Evolutionary conservation across 2,888 invertebrate species (phyloP).

Genomic region (Meiosimyza decipiens): DNA sequence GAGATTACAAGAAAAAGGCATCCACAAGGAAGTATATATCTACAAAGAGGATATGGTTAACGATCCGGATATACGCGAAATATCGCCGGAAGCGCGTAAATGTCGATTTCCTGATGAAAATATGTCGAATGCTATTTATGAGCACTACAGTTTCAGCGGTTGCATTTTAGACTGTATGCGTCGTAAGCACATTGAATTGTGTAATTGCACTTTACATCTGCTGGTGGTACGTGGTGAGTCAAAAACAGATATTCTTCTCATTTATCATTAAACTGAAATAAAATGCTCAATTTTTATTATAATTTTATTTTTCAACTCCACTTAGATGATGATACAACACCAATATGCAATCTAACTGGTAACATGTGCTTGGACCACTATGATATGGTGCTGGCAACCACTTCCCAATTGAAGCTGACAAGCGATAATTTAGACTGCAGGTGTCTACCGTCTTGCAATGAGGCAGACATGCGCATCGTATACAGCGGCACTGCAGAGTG

Average conservation of each 20-base stretch:
- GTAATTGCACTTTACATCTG: slow-evolving; percentile 76
- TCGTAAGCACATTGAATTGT: slow-evolving; percentile 70
- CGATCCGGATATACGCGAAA: slow-evolving; percentile 72
- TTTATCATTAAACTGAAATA: neutral
- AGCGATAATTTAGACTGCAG: slow-evolving; percentile 70
- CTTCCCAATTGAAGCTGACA: slow-evolving; percentile 36
- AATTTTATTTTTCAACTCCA: neutral
- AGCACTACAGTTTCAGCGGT: slow-evolving; percentile 77
- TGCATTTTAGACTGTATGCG: slow-evolving; percentile 78
- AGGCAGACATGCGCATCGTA: slow-evolving; percentile 54
- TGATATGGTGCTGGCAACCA: slow-evolving; percentile 25
- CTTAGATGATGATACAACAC: slow-evolving; percentile 5
- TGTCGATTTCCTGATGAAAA: slow-evolving; percentile 77
- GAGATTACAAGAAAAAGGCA: slow-evolving; percentile 6
- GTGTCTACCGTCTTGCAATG: slow-evolving; percentile 78
- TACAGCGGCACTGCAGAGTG: slow-evolving; percentile 11
- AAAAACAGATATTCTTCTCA: neutral
- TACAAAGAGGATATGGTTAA: slow-evolving; percentile 73
- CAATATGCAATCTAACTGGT: slow-evolving; percentile 21
- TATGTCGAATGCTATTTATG: slow-evolving; percentile 70
- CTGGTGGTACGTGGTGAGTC: slow-evolving; percentile 71
- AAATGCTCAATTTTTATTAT: neutral
- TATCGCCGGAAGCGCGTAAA: slow-evolving; percentile 72
- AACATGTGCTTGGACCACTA: slow-evolving; percentile 26
- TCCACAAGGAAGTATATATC: slow-evolving; percentile 57